A percentile compares a stretch with the other conserved stretches of the same genome.
Conservation (phyloP, 2,888 invertebrate species). For the Cryptophagus acutangulus region DNA sequence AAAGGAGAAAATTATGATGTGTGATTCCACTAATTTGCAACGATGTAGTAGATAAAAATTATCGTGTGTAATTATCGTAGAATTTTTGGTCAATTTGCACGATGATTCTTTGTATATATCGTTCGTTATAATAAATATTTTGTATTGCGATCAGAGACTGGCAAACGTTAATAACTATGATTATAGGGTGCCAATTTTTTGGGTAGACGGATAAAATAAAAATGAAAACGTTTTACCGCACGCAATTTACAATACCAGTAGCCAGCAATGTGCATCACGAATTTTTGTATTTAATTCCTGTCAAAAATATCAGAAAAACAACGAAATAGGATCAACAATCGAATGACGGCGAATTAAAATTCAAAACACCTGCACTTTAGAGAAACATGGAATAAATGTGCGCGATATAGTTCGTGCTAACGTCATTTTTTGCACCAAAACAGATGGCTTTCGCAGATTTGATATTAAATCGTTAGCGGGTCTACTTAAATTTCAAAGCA, state of each 20-base stretch:
- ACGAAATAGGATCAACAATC: no score
- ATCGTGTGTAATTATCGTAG: no score
- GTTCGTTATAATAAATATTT: no score
- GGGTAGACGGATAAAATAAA: constrained; percentile 29
- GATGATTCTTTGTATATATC: no score
- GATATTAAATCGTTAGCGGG: not conserved
- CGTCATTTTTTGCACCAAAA: not conserved
- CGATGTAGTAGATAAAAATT: no score
- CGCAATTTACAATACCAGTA: constrained; percentile 36
- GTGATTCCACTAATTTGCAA: no score
- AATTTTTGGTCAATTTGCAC: no score
- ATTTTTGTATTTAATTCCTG: constrained; percentile 16
- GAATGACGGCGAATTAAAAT: not conserved
- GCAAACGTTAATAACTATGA: constrained; percentile 29
- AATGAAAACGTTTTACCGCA: constrained; percentile 27
- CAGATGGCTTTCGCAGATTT: constrained; percentile 3
- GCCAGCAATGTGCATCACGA: constrained; percentile 27
- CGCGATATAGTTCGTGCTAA: not conserved
- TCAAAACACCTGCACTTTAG: not conserved
- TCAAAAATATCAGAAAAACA: no score
- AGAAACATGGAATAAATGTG: not conserved
- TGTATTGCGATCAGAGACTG: constrained; percentile 29
- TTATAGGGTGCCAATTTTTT: constrained; percentile 32
- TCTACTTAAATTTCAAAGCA: no score
- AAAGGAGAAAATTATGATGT: no score